phyloP scores from a whole-genome alignment of 2,888 invertebrate species.

The Seladonia tumulorum region DNA sequence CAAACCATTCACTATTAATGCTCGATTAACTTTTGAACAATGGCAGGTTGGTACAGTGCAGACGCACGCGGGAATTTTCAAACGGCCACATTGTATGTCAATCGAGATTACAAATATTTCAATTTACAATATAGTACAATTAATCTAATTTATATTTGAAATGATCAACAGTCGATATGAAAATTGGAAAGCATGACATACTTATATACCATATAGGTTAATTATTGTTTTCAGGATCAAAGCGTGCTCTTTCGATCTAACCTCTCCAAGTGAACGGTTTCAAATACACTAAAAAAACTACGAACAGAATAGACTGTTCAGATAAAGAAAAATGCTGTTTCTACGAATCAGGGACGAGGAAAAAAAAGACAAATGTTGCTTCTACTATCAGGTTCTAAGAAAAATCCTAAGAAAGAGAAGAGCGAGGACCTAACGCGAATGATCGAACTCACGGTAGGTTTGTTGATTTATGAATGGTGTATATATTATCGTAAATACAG shows the following conservation, averaged over 20 bases:
- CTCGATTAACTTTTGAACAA: neutral
- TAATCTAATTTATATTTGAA: neutral
- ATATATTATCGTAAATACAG: slow-evolving; percentile 81
- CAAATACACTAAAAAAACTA: neutral
- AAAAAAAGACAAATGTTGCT: neutral
- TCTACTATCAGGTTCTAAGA: neutral
- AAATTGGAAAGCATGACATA: neutral
- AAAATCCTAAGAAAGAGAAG: neutral
- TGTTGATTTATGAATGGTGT: slow-evolving; percentile 67
- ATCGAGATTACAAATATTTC: neutral
- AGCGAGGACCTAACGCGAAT: neutral
- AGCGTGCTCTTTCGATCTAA: neutral
- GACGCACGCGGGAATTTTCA: neutral
- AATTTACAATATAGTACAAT: neutral
- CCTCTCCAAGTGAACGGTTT: neutral
- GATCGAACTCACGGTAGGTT: neutral
- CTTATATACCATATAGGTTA: neutral
- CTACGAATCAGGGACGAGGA: neutral
- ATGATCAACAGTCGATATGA: neutral
- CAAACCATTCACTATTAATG: neutral
- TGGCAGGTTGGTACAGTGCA: neutral
- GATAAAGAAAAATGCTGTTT: neutral
- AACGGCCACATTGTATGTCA: neutral
- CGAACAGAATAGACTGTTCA: neutral
- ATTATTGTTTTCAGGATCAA: neutral